Base-by-base conservation (phyloP, 2,888 invertebrate species). In the Lepas anatifera region DNA sequence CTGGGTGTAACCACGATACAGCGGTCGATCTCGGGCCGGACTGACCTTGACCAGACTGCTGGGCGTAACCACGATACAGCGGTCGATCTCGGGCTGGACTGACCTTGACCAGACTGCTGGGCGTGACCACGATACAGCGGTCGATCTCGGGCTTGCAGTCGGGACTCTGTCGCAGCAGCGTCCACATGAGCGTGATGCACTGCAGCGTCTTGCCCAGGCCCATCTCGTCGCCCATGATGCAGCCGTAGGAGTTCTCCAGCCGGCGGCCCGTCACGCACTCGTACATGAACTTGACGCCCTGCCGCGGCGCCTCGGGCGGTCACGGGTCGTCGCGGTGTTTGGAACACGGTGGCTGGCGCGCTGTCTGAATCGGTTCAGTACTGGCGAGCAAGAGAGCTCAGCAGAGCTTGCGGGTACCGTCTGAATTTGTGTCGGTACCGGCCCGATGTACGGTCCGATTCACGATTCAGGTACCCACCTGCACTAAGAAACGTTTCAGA, bases 201-300 rank as follows among this genome's bases (percentile, higher is more conserved):
- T 99, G 99, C 16, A 99, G 82, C 0, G 99, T 99, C 82, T 99
- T 99, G 2, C 98, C 98, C 46, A 98, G 83, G 68, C 92, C 97
- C 98, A 99, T 99, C 85, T 99, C 99, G 81, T 99, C 99, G 4
- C 99, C 99, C 98, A 99, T 99, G 67, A 99, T 99, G 77, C 98
- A 99, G 0, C 99, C 99, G 80, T 85, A 89, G 39, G 89, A 89
- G 72, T 86, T 85, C 71, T 90, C 89, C 75, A 95, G 94, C 76
- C 93, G 89, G 50, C 85, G 83, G 1, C 98, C 99, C 13, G 92
- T 95, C 4, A 98, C 96, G 82, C 98, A 99, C 79, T 99, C 96
- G 78, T 95, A 99, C 96, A 99, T 97, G 79, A 99, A 99, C 78
- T 92, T 92, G 0, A 99, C 98, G 46, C 99, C 99, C 84, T 85